Evolutionary conservation across 2,888 invertebrate species (phyloP), one percentile per base, ranked within the genome.

Genomic region (Liposcelis brunnea): DNA sequence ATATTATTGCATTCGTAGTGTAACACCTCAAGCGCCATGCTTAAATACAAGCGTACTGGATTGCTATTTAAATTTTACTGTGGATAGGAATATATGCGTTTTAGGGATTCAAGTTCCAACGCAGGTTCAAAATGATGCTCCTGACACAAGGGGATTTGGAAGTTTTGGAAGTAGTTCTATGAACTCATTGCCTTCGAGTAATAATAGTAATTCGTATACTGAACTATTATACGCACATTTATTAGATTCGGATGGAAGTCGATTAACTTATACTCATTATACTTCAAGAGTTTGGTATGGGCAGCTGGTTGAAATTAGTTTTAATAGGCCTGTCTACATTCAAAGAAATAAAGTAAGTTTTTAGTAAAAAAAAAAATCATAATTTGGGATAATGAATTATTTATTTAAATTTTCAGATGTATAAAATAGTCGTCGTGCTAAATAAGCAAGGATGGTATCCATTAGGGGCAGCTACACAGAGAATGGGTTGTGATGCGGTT

Each of bases 381-480:
- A 46, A 46, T n/a, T n/a, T n/a, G n/a, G n/a, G n/a, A n/a, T n/a
- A n/a, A n/a, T n/a, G n/a, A 43, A 46, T 12, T 31, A 32, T 21
- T 44, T 40, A 4, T 35, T 43, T n/a, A 6, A 6, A 40, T 48
- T 50, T 47, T 46, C 48, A 48, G 40, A 50, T 50, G 46, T 86
- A 85, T 62, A 79, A 81, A 60, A 77, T 86, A 53, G 83, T 80
- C 43, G 80, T 85, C 19, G 82, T 82, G 36, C 75, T 85, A 63
- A 83, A 85, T 64, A 83, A 82, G 59, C 70, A 74, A 50, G 85
- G 85, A 11, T 79, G 79, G 73, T 86, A 86, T 63, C 83, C 84
- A 5, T 74, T 80, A 68, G 83, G 80, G 50, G 71, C 74, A 4
- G 81, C 81, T 58, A 72, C 75, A 0, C 72, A 72, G 53, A 72